Conservation (phyloP, 2,888 invertebrate species). For the Leptinotarsa tumamoca region DNA sequence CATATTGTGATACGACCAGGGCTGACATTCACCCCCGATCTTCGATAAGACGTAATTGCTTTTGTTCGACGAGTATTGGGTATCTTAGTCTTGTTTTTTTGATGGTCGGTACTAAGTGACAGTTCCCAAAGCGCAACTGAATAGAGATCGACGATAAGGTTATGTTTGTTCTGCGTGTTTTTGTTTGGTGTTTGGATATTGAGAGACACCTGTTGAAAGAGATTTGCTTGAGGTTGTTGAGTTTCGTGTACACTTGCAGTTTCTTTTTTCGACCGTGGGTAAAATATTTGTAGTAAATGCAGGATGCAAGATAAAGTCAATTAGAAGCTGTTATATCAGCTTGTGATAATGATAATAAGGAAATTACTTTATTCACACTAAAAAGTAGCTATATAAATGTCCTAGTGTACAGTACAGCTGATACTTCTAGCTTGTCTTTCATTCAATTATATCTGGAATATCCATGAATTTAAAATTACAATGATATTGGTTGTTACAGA, state of each 20-base stretch:
- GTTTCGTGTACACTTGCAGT: conserved; percentile 19
- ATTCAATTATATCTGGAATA: too few species aligned
- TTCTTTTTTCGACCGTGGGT: conserved; percentile 23
- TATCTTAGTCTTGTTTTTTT: conserved; percentile 37
- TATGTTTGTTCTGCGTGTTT: conserved; percentile 49
- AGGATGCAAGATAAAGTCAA: neutral
- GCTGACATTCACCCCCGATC: conserved; percentile 20
- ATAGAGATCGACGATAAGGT: conserved; percentile 51
- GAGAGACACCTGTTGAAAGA: conserved; percentile 51
- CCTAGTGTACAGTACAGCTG: too few species aligned
- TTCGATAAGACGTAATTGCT: conserved; percentile 32
- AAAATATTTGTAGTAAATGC: neutral
- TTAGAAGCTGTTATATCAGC: neutral
- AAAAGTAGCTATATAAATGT: too few species aligned
- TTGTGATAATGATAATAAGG: too few species aligned
- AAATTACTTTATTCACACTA: too few species aligned
- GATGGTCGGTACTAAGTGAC: conserved; percentile 50
- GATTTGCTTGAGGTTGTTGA: conserved; percentile 33
- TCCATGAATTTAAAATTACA: too few species aligned
- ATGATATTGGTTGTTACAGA: too few species aligned
- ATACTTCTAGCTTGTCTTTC: too few species aligned
- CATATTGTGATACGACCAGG: conserved; percentile 52
- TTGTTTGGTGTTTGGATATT: conserved; percentile 49
- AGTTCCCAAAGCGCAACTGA: conserved; percentile 41
- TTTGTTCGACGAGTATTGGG: conserved; percentile 27